These are phyloP conservation scores for Gopherus flavomarginatus DNA, from an alignment of 2,113 vertebrate genomes.

Conservation along the genomic window DNA sequence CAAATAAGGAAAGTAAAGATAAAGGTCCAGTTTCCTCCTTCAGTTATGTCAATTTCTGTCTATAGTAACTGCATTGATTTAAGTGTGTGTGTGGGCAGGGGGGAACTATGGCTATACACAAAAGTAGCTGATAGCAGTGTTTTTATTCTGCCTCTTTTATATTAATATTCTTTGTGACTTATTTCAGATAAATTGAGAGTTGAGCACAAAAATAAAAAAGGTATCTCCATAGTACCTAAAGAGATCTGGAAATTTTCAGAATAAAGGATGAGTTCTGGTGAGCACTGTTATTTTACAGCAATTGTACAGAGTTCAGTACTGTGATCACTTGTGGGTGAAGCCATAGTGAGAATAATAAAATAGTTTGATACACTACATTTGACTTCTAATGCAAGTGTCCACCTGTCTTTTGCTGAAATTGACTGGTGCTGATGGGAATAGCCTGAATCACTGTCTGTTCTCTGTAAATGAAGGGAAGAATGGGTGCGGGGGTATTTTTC, in stretches of 20 bases:
- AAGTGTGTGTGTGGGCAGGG: accelerated
- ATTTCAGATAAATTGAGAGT: not conserved
- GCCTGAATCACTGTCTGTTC: not conserved
- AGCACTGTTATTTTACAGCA: constrained; percentile 39
- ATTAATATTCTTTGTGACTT: constrained; percentile 11
- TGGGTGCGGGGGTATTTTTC: not conserved
- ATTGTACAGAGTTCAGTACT: constrained; percentile 21
- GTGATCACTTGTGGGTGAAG: not conserved
- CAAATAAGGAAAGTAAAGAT: not conserved
- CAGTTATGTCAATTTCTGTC: not conserved
- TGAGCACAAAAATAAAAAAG: constrained; percentile 57
- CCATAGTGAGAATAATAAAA: not conserved
- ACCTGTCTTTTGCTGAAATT: not conserved
- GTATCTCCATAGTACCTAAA: not conserved
- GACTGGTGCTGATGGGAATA: not conserved
- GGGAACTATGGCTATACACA: not conserved
- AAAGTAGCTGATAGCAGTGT: not conserved
- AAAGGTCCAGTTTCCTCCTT: not conserved
- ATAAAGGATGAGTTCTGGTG: constrained; percentile 41
- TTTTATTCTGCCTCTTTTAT: not conserved
- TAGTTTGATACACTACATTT: not conserved
- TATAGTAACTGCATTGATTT: not conserved
- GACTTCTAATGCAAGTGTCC: not conserved
- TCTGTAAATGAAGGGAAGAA: constrained; percentile 5
- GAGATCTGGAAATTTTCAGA: constrained; percentile 46